Evolutionary conservation across 2,797 vertebrate genomes (phyloP).

Genomic region (Rachycentron canadum): DNA sequence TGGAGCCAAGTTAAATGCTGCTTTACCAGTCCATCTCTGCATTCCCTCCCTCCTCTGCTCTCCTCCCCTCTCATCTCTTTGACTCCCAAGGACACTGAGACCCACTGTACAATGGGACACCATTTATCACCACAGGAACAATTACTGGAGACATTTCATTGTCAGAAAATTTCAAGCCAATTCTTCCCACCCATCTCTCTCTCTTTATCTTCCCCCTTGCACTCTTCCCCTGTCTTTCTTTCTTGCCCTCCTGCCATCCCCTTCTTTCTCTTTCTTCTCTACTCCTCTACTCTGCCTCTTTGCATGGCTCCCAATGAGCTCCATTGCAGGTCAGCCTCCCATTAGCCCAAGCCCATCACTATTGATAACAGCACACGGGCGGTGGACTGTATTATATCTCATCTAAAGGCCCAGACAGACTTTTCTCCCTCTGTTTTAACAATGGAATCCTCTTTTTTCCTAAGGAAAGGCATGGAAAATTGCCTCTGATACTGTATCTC

Average conservation of each 20-base stretch:
- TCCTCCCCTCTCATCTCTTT: slow-evolving; percentile 68
- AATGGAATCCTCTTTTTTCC: slow-evolving; percentile 72
- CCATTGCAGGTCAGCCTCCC: slow-evolving; percentile 80
- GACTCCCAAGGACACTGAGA: slow-evolving; percentile 84
- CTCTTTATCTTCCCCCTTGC: slow-evolving; percentile 65
- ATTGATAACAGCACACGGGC: slow-evolving; percentile 75
- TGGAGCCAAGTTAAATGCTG: slow-evolving; percentile 76
- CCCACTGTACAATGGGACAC: slow-evolving; percentile 77
- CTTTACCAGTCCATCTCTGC: slow-evolving; percentile 65
- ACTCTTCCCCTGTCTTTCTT: slow-evolving; percentile 47
- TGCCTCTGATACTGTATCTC: slow-evolving; percentile 79
- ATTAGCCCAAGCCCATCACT: slow-evolving; percentile 78
- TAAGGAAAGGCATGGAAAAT: slow-evolving; percentile 77
- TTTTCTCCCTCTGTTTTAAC: slow-evolving; percentile 72
- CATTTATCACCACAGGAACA: slow-evolving; percentile 85
- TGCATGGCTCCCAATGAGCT: slow-evolving; percentile 75
- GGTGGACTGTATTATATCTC: slow-evolving; percentile 75
- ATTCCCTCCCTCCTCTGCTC: slow-evolving; percentile 35
- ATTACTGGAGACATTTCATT: slow-evolving; percentile 85
- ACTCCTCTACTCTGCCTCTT: slow-evolving; percentile 48
- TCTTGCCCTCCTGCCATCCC: slow-evolving; percentile 41
- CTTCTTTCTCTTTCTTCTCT: slow-evolving; percentile 27
- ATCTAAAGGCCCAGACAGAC: slow-evolving; percentile 74
- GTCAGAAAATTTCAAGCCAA: slow-evolving; percentile 82
- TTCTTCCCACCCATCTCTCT: slow-evolving; percentile 68